phyloP scores from a whole-genome alignment of 2,888 invertebrate genomes.

The Plebejus argus region DNA sequence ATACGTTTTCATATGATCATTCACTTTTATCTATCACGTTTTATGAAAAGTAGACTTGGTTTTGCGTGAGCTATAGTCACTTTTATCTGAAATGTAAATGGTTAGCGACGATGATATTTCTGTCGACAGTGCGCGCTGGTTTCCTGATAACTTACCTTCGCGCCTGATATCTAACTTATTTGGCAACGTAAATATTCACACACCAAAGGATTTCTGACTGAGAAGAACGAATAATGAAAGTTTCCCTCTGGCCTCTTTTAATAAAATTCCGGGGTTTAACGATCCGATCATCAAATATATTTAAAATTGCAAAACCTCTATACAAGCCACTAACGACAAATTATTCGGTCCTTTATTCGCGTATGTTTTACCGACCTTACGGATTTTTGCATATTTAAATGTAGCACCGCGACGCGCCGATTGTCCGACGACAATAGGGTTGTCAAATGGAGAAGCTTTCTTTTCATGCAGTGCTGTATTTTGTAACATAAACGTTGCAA shows the following conservation, averaged over 20 bases:
- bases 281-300: background rate
- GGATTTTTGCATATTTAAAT: conserved; percentile 13
- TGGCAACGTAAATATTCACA: too few relatives aligned
- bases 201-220: background rate
- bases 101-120: background rate
- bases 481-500: background rate
- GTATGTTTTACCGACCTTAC: background rate
- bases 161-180: too few relatives aligned
- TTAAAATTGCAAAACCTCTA: background rate
- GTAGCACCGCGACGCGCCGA: background rate
- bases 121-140: background rate
- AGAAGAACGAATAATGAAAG: background rate
- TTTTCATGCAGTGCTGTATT: background rate
- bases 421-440: background rate
- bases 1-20: background rate
- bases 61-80: background rate
- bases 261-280: background rate
- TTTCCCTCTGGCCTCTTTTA: background rate
- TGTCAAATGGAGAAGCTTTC: background rate
- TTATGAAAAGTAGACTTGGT: background rate
- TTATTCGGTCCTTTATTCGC: background rate
- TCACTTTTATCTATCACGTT: too few relatives aligned
- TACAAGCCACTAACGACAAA: background rate
- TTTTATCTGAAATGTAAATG: background rate
- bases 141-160: too few relatives aligned